Conservation (phyloP, 2,888 invertebrate species). For the Drosophila parthenogenetica region DNA sequence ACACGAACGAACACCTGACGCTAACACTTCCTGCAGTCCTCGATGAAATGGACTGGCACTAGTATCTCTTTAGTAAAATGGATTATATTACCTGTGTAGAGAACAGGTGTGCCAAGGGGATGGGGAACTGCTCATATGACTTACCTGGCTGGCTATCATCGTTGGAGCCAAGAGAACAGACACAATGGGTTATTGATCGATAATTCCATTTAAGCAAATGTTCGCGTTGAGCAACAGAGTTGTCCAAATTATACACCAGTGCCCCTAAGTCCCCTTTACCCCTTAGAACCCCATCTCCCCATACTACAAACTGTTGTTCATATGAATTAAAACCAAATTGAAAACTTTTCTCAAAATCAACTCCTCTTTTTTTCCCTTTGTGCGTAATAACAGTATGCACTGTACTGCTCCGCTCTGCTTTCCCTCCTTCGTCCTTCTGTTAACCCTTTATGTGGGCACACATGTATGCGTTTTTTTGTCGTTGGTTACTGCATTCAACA, state of each 20-base stretch:
- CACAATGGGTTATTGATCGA: conserved; percentile 76
- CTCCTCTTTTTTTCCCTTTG: conserved; percentile 47
- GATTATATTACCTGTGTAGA: conserved; percentile 61
- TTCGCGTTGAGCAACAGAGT: conserved; percentile 74
- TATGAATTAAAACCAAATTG: conserved; percentile 55
- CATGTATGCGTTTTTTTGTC: conserved; percentile 53
- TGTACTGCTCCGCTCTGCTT: neutral
- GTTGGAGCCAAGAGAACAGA: conserved; percentile 58
- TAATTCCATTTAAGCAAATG: conserved; percentile 81
- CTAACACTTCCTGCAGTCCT: conserved; percentile 55
- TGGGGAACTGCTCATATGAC: conserved; percentile 2
- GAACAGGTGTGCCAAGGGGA: neutral
- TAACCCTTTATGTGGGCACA: neutral
- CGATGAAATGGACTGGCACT: conserved; percentile 36
- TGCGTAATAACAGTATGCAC: conserved; percentile 61
- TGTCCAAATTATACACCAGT: conserved; percentile 66
- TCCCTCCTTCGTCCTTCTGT: neutral
- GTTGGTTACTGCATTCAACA: conserved; percentile 38
- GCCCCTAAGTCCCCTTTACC: conserved; percentile 14
- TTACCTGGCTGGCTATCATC: conserved; percentile 57
- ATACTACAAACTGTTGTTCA: conserved; percentile 10
- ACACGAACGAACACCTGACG: conserved; percentile 82
- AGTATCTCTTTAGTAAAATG: conserved; percentile 69
- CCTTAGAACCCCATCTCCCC: neutral
- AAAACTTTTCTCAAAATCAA: conserved; percentile 65